Evolutionary conservation across 2,113 vertebrate species (phyloP).

Genomic region (Empidonax traillii): DNA sequence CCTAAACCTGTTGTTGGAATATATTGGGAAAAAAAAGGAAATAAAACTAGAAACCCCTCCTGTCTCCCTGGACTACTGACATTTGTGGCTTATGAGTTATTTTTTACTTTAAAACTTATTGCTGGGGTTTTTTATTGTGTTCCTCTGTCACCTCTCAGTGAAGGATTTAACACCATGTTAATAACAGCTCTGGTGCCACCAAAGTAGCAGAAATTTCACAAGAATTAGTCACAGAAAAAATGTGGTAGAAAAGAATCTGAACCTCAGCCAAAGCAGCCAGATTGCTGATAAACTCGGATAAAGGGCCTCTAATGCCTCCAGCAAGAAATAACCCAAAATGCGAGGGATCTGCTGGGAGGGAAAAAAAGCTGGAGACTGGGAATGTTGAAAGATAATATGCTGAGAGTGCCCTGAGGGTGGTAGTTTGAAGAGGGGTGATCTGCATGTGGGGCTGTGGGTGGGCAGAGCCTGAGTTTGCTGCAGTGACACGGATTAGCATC

Average conservation of each 20-base stretch:
- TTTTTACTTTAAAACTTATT: constrained; percentile 8
- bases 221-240: not conserved
- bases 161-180: not conserved
- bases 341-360: not conserved
- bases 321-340: constrained; percentile 9
- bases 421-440: not conserved
- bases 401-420: not conserved
- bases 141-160: not conserved
- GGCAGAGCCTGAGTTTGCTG: not conserved
- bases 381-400: not conserved
- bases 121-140: not conserved
- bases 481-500: not conserved
- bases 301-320: constrained; percentile 10
- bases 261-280: not conserved
- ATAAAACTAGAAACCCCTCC: not conserved
- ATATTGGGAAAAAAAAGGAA: not conserved
- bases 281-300: not conserved
- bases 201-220: not conserved
- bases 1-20: not conserved
- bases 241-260: not conserved
- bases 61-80: not conserved
- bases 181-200: not conserved
- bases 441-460: not conserved
- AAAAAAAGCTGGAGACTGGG: not conserved
- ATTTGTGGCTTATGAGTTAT: not conserved